Evolutionary conservation across 2,888 invertebrate genomes (phyloP).

Genomic region (Folsomia manolachei): DNA sequence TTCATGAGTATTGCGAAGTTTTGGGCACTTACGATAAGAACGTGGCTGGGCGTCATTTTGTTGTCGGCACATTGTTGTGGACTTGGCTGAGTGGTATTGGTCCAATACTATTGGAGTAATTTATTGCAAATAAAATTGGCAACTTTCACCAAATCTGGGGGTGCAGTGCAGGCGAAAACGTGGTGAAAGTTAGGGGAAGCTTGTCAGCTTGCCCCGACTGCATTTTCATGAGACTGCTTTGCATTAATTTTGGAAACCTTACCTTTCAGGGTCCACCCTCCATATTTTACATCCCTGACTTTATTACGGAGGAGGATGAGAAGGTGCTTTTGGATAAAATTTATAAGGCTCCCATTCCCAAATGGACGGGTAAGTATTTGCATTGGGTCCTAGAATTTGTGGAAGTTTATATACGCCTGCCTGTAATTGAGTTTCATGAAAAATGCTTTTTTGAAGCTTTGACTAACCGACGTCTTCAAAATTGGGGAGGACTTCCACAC

Average conservation of each 20-base stretch:
- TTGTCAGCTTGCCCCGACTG: neutral
- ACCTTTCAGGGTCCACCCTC: constrained; percentile 59
- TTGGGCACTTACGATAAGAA: no score
- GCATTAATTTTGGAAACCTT: neutral
- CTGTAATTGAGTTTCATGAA: no score
- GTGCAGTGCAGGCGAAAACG: neutral
- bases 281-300: constrained; percentile 81
- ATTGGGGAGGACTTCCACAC: constrained; percentile 95
- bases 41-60: no score
- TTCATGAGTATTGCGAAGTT: no score
- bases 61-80: no score
- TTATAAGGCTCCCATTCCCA: constrained; percentile 79
- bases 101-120: no score
- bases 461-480: constrained; percentile 86
- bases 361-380: constrained; percentile 97
- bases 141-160: no score
- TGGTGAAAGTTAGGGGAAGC: neutral
- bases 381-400: no score
- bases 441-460: no score
- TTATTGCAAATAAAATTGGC: no score
- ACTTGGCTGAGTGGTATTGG: no score
- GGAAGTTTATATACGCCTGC: no score
- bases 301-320: constrained; percentile 73
- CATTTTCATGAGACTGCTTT: neutral
- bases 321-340: constrained; percentile 68